phyloP scores from a whole-genome alignment of 2,113 vertebrate genomes.

The Nothocercus julius region DNA sequence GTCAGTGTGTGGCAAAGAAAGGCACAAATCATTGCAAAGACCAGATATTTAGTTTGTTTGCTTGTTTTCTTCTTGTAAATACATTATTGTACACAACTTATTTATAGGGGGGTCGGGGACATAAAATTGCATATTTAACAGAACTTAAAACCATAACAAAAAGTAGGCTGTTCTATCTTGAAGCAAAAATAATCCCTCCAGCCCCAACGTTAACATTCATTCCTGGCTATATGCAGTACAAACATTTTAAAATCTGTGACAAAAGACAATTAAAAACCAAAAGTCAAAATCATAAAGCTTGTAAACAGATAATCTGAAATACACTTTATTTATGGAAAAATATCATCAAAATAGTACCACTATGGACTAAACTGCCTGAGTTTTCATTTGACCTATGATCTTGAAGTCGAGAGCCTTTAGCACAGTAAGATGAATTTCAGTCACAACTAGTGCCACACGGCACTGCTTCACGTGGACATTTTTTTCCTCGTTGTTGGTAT shows the following conservation, averaged over 20 bases:
- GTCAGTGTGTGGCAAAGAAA: slow-evolving; percentile 82
- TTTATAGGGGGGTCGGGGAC: slow-evolving; percentile 54
- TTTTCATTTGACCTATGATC: slow-evolving; percentile 81
- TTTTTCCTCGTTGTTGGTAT: slow-evolving; percentile 71
- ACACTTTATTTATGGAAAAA: slow-evolving; percentile 88
- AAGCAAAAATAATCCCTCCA: slow-evolving; percentile 74
- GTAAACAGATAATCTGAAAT: slow-evolving; percentile 87
- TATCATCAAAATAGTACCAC: slow-evolving; percentile 91
- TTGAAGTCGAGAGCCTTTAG: slow-evolving; percentile 83
- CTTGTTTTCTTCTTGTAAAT: slow-evolving; percentile 75
- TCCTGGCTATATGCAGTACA: slow-evolving; percentile 78
- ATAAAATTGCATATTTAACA: slow-evolving; percentile 82
- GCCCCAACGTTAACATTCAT: slow-evolving; percentile 69
- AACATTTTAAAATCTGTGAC: slow-evolving; percentile 80
- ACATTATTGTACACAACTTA: slow-evolving; percentile 73
- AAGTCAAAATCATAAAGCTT: slow-evolving; percentile 87
- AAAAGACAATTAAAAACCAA: slow-evolving; percentile 81
- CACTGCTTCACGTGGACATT: slow-evolving; percentile 64
- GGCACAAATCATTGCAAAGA: slow-evolving; percentile 85
- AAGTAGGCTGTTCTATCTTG: slow-evolving; percentile 66
- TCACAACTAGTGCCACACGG: slow-evolving; percentile 76
- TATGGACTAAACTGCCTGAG: slow-evolving; percentile 85
- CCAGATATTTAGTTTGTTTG: slow-evolving; percentile 74
- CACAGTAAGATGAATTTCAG: slow-evolving; percentile 79
- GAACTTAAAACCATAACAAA: slow-evolving; percentile 69